These are phyloP conservation scores for Muntiacus muntjak DNA, from an alignment of 2,113 vertebrate genomes.

Conservation along the genomic window DNA sequence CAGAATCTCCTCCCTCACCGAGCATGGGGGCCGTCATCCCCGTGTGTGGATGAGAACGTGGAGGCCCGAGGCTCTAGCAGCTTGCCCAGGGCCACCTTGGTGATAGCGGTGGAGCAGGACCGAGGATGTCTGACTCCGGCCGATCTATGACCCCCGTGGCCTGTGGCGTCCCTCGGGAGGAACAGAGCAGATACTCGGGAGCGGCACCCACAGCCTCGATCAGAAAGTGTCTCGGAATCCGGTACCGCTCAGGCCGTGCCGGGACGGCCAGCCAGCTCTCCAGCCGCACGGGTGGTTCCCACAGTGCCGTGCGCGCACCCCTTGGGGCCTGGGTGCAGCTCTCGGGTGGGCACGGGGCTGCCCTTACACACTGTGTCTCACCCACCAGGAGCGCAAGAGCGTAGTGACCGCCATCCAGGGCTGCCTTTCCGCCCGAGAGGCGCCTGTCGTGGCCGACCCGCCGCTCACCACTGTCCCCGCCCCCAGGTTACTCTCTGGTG, in stretches of 20 bases:
- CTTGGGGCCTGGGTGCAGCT: not conserved
- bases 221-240: not conserved
- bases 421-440: not conserved
- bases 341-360: rapidly evolving
- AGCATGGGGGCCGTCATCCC: rapidly evolving
- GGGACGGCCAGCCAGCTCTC: not conserved
- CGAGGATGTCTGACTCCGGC: rapidly evolving
- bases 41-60: not conserved
- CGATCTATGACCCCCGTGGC: no score
- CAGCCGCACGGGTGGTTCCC: rapidly evolving
- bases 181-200: not conserved
- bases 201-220: rapidly evolving
- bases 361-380: not conserved
- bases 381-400: not conserved
- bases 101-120: not conserved
- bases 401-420: rapidly evolving
- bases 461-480: not conserved
- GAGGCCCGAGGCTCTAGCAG: not conserved
- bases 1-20: no score
- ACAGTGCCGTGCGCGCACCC: rapidly evolving
- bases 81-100: no score
- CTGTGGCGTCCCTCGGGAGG: not conserved
- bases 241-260: rapidly evolving
- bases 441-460: rapidly evolving
- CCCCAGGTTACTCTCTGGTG: constrained; percentile 88